These are phyloP conservation scores for Platycheirus rosarum DNA, from an alignment of 2,888 invertebrate genomes.

Conservation along the genomic window DNA sequence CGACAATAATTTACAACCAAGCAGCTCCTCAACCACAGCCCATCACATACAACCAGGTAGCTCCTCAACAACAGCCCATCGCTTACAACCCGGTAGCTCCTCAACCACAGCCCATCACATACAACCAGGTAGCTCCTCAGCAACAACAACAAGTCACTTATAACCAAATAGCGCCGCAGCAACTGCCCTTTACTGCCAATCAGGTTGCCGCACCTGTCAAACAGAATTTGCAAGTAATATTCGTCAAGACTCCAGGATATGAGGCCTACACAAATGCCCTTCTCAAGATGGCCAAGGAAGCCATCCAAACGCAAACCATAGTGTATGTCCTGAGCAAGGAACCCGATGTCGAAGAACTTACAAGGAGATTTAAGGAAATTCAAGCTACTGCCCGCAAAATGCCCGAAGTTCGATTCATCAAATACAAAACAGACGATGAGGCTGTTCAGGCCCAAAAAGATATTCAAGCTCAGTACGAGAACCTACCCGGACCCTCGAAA, in stretches of 20 bases:
- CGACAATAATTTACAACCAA: neutral
- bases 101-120: neutral
- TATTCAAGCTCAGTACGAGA: slow-evolving; percentile 60
- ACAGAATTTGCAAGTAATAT: slow-evolving; percentile 66
- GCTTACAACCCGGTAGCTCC: neutral
- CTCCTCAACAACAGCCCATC: neutral
- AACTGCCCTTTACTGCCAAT: neutral
- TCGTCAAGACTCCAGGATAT: slow-evolving; percentile 72
- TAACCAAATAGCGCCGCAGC: neutral
- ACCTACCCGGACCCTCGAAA: slow-evolving; percentile 15
- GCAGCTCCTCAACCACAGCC: neutral
- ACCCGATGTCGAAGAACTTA: slow-evolving; percentile 55
- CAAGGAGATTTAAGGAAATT: slow-evolving; percentile 36
- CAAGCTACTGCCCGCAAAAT: slow-evolving; percentile 33
- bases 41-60: neutral
- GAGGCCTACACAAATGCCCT: slow-evolving; percentile 50
- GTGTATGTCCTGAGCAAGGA: slow-evolving; percentile 75
- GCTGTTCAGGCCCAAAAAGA: slow-evolving; percentile 51
- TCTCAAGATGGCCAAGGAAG: slow-evolving; percentile 52
- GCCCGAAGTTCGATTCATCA: slow-evolving; percentile 75
- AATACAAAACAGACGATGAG: slow-evolving; percentile 73
- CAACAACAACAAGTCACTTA: neutral
- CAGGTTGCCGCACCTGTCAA: slow-evolving; percentile 12
- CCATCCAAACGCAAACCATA: slow-evolving; percentile 72
- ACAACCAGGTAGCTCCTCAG: neutral